Percentiles rank a stretch among this genome's conserved stretches.
These are phyloP conservation scores for Oryzias javanicus DNA, from an alignment of 2,113 vertebrate genomes.

Conservation along the genomic window DNA sequence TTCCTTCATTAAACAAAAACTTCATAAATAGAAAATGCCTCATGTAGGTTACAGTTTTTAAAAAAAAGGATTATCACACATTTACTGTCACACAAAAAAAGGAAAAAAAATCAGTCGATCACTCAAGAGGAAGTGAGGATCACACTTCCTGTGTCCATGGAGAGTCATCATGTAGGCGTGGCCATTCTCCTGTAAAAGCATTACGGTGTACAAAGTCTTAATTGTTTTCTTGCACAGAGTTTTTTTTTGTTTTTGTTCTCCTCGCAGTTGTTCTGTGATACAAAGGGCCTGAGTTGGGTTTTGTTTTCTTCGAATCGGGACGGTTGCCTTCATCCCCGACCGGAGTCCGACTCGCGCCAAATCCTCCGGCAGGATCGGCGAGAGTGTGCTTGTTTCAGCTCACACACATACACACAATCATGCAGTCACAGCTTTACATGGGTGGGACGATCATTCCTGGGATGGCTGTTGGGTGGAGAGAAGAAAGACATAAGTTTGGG, in stretches of 20 bases:
- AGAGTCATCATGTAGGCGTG: constrained; percentile 78
- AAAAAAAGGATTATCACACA: constrained; percentile 83
- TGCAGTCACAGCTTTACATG: constrained; percentile 85
- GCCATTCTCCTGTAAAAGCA: constrained; percentile 74
- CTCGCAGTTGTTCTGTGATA: constrained; percentile 81
- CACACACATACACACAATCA: constrained; percentile 70
- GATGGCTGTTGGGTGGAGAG: constrained; percentile 80
- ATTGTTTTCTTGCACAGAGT: constrained; percentile 51
- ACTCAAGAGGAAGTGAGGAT: constrained; percentile 64
- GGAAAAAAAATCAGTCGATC: constrained; percentile 42
- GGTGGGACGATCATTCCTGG: constrained; percentile 96
- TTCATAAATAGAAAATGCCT: constrained; percentile 87
- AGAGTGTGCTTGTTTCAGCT: constrained; percentile 82
- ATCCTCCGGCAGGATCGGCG: constrained; percentile 64
- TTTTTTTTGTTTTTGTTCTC: constrained; percentile 38
- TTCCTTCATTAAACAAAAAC: constrained; percentile 66
- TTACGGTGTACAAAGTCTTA: constrained; percentile 78
- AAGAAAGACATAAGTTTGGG: constrained; percentile 26
- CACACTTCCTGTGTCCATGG: constrained; percentile 62
- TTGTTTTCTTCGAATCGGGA: constrained; percentile 83
- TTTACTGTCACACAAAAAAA: constrained; percentile 63
- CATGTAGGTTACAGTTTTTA: constrained; percentile 75
- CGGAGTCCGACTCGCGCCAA: constrained; percentile 84
- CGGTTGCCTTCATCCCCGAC: constrained; percentile 80
- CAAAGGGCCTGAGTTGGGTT: constrained; percentile 98